These are phyloP conservation scores for Trachelus iudaicus DNA, from an alignment of 2,888 invertebrate species.

Conservation along the genomic window DNA sequence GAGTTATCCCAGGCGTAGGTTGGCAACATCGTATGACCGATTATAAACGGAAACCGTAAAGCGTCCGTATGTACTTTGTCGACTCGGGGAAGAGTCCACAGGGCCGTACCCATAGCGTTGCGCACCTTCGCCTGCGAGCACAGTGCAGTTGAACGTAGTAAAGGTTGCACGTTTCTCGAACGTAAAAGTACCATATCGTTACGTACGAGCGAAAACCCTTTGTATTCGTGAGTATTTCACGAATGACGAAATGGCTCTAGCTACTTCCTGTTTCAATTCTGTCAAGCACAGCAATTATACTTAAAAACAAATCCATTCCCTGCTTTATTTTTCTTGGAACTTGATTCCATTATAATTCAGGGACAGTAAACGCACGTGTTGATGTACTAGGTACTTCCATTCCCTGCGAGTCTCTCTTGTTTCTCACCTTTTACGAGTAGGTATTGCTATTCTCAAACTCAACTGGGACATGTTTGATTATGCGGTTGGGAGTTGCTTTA, in stretches of 20 bases:
- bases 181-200: not conserved
- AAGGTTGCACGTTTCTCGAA: not conserved
- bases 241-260: not conserved
- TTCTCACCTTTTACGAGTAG: not conserved
- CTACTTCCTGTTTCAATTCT: not conserved
- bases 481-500: not conserved
- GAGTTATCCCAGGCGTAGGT: not conserved
- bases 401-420: not conserved
- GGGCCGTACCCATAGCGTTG: not conserved
- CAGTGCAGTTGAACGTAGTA: not conserved
- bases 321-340: no score
- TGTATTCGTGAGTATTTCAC: not conserved
- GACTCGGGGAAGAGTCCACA: not conserved
- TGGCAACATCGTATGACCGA: not conserved
- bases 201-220: not conserved
- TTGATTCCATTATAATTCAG: no score
- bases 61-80: not conserved
- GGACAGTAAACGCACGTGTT: no score
- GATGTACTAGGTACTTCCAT: no score
- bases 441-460: not conserved
- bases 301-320: not conserved
- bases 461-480: not conserved
- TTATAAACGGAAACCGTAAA: slow-evolving; percentile 3
- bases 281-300: not conserved
- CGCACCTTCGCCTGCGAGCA: not conserved